phyloP scores from a whole-genome alignment of 1,140 invertebrate genomes.

The Medauroidea extradentata region DNA sequence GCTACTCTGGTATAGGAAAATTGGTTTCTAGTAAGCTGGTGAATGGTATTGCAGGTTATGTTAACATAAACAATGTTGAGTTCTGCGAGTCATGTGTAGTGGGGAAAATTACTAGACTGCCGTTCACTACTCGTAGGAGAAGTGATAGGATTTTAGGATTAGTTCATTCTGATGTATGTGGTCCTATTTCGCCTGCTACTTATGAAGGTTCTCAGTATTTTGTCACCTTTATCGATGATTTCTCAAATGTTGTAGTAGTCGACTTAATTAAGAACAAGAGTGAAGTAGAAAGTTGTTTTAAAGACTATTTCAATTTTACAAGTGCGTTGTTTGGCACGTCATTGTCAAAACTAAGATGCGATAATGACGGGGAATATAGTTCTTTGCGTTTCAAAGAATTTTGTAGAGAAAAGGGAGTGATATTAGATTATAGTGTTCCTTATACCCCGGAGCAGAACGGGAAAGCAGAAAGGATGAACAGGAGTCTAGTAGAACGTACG shows the following conservation, averaged over 20 bases:
- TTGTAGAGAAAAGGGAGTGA: constrained; percentile 15
- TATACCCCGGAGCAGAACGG: not conserved
- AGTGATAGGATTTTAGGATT: constrained; percentile 26
- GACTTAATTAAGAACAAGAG: constrained; percentile 35
- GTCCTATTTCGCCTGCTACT: constrained; percentile 31
- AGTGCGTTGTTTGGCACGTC: not conserved
- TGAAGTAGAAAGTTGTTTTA: constrained; percentile 29
- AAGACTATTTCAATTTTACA: constrained; percentile 21
- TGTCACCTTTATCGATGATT: constrained; percentile 41
- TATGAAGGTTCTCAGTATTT: constrained; percentile 35
- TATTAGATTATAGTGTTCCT: constrained; percentile 5
- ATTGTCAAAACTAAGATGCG: constrained; percentile 12
- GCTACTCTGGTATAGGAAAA: constrained; percentile 19
- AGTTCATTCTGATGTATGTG: constrained; percentile 38
- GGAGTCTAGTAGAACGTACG: not conserved
- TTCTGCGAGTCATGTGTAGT: constrained; percentile 26
- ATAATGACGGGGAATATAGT: constrained; percentile 24
- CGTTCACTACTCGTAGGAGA: constrained; percentile 25
- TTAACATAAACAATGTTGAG: not conserved
- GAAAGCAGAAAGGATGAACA: not conserved
- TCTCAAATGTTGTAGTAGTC: constrained; percentile 32
- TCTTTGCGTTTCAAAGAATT: constrained; percentile 2
- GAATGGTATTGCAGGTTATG: not conserved
- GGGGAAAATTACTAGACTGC: constrained; percentile 22
- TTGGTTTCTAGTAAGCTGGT: constrained; percentile 5